Evolutionary conservation across 2,888 invertebrate genomes (phyloP).

Genomic region (Heliconius ismenius): DNA sequence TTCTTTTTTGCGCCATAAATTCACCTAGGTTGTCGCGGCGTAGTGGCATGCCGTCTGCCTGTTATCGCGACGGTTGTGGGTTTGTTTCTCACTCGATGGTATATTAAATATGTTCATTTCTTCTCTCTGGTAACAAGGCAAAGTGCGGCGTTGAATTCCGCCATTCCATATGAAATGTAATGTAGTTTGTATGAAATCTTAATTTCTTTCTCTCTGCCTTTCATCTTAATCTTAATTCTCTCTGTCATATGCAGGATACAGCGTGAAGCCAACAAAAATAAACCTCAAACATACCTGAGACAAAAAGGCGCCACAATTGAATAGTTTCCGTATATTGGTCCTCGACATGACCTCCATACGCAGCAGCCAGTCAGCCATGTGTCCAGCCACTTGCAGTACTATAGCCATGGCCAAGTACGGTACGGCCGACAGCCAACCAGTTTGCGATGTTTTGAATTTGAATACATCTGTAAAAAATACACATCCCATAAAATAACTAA

Average conservation of each 20-base stretch:
- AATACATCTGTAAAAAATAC: constrained; percentile 83
- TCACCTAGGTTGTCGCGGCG: no score
- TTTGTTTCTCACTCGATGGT: no score
- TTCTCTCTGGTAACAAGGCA: no score
- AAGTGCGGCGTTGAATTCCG: background rate
- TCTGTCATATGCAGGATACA: background rate
- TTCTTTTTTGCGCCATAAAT: no score
- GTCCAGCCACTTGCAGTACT: constrained; percentile 89
- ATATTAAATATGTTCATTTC: no score
- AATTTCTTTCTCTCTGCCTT: background rate
- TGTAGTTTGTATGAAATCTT: no score
- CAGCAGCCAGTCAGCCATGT: constrained; percentile 88
- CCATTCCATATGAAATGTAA: no score
- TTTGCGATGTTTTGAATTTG: constrained; percentile 87
- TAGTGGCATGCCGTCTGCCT: no score
- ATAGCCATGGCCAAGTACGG: constrained; percentile 95
- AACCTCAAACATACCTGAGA: constrained; percentile 61
- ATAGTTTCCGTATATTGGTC: constrained; percentile 85
- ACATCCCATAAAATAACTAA: background rate
- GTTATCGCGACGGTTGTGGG: no score
- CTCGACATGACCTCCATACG: constrained; percentile 84
- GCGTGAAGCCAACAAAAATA: background rate
- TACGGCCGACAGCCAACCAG: constrained; percentile 91
- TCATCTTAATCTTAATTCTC: no score
- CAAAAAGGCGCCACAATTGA: constrained; percentile 76